Evolutionary conservation across 2,113 vertebrate species (phyloP).

Genomic region (Ancistrus triradiatus): DNA sequence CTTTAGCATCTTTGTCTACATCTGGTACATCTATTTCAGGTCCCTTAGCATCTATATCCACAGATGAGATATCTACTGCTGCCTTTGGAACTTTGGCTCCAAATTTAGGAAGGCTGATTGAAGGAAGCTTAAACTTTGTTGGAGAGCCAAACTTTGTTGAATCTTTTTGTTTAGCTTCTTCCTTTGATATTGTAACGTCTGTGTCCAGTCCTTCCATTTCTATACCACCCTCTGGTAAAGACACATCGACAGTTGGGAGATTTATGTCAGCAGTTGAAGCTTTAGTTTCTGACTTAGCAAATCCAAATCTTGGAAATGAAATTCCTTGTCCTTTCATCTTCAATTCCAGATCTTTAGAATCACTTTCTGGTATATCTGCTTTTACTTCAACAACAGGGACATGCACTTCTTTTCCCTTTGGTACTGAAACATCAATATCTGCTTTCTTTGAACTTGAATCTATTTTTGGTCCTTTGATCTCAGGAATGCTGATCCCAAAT

Average conservation of each 20-base stretch:
- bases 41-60: constrained; percentile 10
- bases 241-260: constrained; percentile 27
- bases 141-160: constrained; percentile 30
- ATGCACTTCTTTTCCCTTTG: constrained; percentile 28
- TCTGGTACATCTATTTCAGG: constrained; percentile 3
- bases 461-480: constrained; percentile 1
- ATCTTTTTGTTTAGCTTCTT: not conserved
- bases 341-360: no score
- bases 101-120: constrained; percentile 53
- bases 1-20: not conserved
- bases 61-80: constrained; percentile 3
- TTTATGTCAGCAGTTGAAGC: constrained; percentile 37
- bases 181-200: not conserved
- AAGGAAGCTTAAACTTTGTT: constrained; percentile 48
- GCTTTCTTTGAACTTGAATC: not conserved
- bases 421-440: constrained; percentile 5
- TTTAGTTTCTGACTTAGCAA: constrained; percentile 34
- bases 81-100: constrained; percentile 11
- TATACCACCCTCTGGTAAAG: constrained; percentile 7
- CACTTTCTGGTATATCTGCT: constrained; percentile 3
- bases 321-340: no score
- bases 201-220: not conserved
- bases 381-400: constrained; percentile 3
- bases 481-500: constrained; percentile 31
- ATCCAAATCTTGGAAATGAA: constrained; percentile 25